Evolutionary conservation across 2,113 vertebrate genomes (phyloP).

Genomic region (Holacanthus passer): DNA sequence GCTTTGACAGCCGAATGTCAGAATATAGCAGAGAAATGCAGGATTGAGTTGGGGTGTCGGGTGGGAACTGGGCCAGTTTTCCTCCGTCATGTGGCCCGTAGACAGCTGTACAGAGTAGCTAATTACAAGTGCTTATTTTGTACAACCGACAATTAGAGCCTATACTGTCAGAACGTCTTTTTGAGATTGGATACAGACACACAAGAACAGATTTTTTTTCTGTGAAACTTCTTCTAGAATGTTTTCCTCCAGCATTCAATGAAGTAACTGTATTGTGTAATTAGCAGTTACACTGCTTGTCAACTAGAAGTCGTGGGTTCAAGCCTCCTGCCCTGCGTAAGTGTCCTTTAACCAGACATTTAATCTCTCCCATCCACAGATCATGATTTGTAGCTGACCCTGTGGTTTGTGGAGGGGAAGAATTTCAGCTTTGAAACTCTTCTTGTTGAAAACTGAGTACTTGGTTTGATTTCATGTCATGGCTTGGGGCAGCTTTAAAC

Average conservation of each 20-base stretch:
- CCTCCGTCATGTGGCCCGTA: neutral
- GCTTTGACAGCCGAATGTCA: conserved; percentile 49
- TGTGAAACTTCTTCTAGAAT: neutral
- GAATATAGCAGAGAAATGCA: conserved; percentile 41
- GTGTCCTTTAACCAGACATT: neutral
- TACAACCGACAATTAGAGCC: conserved; percentile 12
- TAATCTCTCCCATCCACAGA: neutral
- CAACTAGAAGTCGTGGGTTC: neutral
- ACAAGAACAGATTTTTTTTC: neutral
- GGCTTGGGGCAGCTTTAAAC: neutral
- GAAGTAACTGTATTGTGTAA: neutral
- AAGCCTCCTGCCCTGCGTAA: neutral
- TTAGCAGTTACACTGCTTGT: neutral
- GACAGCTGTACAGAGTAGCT: neutral
- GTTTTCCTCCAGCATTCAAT: neutral
- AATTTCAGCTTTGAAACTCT: neutral
- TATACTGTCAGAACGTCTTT: neutral
- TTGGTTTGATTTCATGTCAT: neutral
- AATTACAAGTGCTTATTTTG: conserved; percentile 21
- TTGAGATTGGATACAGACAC: neutral
- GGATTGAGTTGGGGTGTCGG: conserved; percentile 18
- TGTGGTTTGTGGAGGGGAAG: neutral
- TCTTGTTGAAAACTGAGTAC: neutral
- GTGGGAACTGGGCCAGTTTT: conserved; percentile 6
- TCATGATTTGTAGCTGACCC: neutral